These are phyloP conservation scores for Caenorhabditis macrosperma DNA, from an alignment of 2,888 invertebrate species.

Conservation along the genomic window DNA sequence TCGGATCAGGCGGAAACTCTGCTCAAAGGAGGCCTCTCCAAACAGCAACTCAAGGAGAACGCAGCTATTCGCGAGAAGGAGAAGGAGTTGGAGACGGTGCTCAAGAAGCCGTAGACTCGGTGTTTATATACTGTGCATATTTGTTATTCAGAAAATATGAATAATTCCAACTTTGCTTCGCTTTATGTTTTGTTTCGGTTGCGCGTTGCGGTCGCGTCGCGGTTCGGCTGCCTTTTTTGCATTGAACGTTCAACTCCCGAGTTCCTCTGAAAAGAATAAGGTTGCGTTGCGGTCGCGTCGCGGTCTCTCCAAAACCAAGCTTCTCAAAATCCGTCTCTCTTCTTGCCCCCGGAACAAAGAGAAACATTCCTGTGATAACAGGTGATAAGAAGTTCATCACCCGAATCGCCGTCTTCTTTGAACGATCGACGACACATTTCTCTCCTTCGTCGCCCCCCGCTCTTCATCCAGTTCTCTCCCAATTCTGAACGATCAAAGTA, in stretches of 20 bases:
- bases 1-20: constrained; percentile 57
- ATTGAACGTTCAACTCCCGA: too few species aligned
- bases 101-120: constrained; percentile 39
- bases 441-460: too few species aligned
- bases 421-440: constrained; percentile 9
- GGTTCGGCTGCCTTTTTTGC: too few species aligned
- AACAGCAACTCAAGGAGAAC: constrained; percentile 46
- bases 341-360: too few species aligned
- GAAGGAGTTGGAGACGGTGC: constrained; percentile 40
- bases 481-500: constrained; percentile 42
- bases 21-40: constrained; percentile 43
- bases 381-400: background rate
- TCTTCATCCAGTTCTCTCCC: background rate
- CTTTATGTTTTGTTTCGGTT: too few species aligned
- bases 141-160: background rate
- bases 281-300: too few species aligned
- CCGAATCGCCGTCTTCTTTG: background rate
- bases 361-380: background rate
- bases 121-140: constrained; percentile 1
- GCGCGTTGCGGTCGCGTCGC: too few species aligned
- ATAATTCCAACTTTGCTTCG: too few species aligned
- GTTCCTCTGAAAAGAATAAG: too few species aligned
- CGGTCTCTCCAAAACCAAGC: too few species aligned
- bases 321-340: too few species aligned
- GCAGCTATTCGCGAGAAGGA: constrained; percentile 55